These are phyloP conservation scores for Chloropsis cyanopogon DNA, from an alignment of 2,113 vertebrate genomes.

Conservation along the genomic window DNA sequence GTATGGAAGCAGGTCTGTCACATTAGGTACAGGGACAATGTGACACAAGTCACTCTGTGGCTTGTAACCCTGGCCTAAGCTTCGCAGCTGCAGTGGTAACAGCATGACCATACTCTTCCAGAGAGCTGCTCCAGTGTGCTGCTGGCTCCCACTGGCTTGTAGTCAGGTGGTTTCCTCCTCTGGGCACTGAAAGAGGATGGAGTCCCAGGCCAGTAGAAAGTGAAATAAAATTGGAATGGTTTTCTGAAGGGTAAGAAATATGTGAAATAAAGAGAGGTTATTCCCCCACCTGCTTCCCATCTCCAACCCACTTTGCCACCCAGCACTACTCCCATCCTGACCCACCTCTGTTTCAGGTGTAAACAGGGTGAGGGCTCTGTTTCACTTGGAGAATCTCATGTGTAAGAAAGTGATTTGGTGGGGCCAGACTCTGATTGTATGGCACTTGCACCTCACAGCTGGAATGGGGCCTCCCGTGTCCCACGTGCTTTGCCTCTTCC, in stretches of 20 bases:
- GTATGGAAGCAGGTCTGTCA: not conserved
- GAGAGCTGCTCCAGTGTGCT: not conserved
- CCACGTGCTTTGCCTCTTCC: not conserved
- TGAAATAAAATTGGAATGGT: not conserved
- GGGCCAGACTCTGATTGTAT: not conserved
- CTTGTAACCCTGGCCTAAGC: not conserved
- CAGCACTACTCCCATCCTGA: not conserved
- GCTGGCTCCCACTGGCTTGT: not conserved
- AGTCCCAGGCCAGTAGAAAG: not conserved
- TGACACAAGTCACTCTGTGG: not conserved
- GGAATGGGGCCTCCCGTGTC: not conserved
- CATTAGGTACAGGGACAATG: not conserved
- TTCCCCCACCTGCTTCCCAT: not conserved
- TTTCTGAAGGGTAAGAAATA: conserved; percentile 5
- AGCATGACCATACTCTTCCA: not conserved
- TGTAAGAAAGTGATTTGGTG: conserved; percentile 15
- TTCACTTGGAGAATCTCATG: not conserved
- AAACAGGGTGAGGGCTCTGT: not conserved
- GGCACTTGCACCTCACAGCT: not conserved
- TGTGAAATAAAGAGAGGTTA: not conserved
- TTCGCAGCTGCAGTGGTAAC: not conserved
- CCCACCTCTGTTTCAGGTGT: not conserved
- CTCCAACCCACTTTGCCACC: not conserved
- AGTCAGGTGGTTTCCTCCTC: not conserved
- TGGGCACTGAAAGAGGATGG: not conserved